phyloP scores from a whole-genome alignment of 2,113 vertebrate species.

The Seriola quinqueradiata region DNA sequence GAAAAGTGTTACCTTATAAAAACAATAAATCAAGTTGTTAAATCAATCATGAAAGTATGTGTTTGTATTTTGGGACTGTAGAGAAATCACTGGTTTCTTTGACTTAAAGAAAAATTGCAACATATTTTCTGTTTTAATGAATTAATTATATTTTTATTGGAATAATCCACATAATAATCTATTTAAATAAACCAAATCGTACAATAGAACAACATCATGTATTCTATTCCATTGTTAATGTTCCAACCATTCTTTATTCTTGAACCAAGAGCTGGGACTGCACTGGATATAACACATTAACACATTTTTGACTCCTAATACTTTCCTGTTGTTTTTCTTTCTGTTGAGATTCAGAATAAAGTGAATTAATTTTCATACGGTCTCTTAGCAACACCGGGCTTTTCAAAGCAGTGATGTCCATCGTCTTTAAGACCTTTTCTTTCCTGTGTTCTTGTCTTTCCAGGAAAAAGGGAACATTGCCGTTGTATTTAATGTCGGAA shows the following conservation, averaged over 20 bases:
- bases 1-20: background rate
- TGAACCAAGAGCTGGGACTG: background rate
- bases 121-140: too few species aligned
- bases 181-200: background rate
- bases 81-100: too few species aligned
- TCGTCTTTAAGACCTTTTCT: conserved; percentile 25
- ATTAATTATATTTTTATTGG: too few species aligned
- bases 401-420: background rate
- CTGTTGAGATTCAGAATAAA: background rate
- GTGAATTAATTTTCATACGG: background rate
- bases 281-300: background rate
- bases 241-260: background rate
- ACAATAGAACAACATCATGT: background rate
- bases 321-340: background rate
- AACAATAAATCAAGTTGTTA: background rate
- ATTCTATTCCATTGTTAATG: background rate
- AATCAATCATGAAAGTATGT: background rate
- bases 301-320: background rate
- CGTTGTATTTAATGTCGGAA: conserved; percentile 98
- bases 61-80: background rate
- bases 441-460: conserved; percentile 64
- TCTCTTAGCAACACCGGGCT: background rate
- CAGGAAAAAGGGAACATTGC: conserved; percentile 97
- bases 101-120: background rate
- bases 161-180: too few species aligned